Base-by-base conservation (phyloP, 2,888 invertebrate genomes). In the Micoletzkya japonica region DNA sequence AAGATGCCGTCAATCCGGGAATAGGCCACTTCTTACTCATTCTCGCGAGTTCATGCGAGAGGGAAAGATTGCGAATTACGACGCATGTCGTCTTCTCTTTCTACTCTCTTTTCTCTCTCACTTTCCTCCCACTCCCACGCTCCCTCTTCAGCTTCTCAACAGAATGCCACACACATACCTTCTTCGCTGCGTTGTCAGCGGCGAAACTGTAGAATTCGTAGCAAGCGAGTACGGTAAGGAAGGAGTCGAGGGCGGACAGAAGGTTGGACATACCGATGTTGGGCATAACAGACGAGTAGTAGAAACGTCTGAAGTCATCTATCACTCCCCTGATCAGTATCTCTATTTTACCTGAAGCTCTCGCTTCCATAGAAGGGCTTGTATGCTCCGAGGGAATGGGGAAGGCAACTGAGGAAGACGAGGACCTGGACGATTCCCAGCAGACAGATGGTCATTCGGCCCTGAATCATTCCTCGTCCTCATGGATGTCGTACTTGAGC, bases 261-360 rank as follows among this genome's bases (percentile, higher is more conserved):
- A 63, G 28, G 50, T 63, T 63, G n/a, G 36, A 34, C 2, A 59
- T 2, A 26, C n/a, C 14, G 7, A 44, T 50, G n/a, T 44, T 50
- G 49, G 63, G 63, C 4, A 26, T 49, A 1, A 26, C 32, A 14
- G 44, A 24, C 32, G 44, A 24, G 20, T 14, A 44, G 63, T 34
- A 63, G 63, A 63, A 63, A 7, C 63, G 63, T 24, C 63, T 63
- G 32, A 63, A 63, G 1, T 14, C 4, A 26, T 36, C 37, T 36
- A 20, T 3, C n/a, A n/a, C 7, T 17, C 36, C 2, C 34, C 3
- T 24, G 49, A 20, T 2, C 17, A 30, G n/a, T n/a, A n/a, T n/a
- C n/a, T n/a, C n/a, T n/a, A 60, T 44, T n/a, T 17, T 63, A 63
- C 63, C 63, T 63, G 63, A 63, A 63, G 32, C 34, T 50, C 14